These are phyloP conservation scores for Artibeus lituratus DNA, from an alignment of 2,797 vertebrate species.

Conservation along the genomic window DNA sequence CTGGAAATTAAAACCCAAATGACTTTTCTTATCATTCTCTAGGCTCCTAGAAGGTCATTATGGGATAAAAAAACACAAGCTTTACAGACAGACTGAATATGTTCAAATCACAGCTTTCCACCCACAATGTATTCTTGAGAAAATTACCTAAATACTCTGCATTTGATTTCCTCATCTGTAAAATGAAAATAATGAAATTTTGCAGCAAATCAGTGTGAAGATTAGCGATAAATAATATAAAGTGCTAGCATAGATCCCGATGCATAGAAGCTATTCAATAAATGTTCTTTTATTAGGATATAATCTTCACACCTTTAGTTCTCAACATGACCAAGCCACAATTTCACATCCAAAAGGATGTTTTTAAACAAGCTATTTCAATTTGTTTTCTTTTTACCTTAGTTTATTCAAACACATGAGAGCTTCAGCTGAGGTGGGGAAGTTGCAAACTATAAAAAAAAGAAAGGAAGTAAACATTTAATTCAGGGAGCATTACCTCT, in stretches of 20 bases:
- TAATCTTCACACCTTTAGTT: background rate
- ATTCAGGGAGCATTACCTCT: background rate
- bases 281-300: background rate
- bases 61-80: background rate
- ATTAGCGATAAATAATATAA: background rate
- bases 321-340: background rate
- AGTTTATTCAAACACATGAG: background rate
- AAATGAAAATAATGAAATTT: conserved; percentile 3
- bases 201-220: background rate
- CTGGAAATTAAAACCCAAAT: background rate
- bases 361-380: background rate
- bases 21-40: background rate
- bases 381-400: background rate
- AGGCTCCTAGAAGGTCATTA: background rate
- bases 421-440: background rate
- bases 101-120: background rate
- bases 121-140: background rate
- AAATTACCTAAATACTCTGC: background rate
- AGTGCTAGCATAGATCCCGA: background rate
- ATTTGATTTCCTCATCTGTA: background rate
- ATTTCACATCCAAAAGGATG: background rate
- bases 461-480: background rate
- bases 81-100: background rate
- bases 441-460: background rate
- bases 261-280: background rate